Conservation (phyloP, 2,888 invertebrate genomes). For the Strigamia transsilvanica region DNA sequence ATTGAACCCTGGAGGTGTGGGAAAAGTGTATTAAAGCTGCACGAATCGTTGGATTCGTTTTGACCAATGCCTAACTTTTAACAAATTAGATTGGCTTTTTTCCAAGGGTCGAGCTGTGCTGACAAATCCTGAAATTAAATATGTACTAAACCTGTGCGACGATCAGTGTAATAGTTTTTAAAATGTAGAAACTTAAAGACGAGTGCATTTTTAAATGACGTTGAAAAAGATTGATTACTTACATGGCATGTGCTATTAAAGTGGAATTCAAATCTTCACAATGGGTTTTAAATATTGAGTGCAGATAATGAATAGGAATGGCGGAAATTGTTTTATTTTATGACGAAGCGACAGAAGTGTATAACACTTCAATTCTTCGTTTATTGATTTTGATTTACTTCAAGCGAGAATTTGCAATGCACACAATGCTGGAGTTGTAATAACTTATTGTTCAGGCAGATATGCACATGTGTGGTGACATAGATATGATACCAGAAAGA, state of each 20-base stretch:
- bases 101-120: background rate
- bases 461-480: background rate
- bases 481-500: background rate
- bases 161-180: background rate
- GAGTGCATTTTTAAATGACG: background rate
- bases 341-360: background rate
- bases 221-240: background rate
- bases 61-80: background rate
- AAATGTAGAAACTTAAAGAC: background rate
- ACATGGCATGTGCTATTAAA: background rate
- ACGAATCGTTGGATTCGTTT: constrained; percentile 2
- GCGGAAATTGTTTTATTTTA: background rate
- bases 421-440: background rate
- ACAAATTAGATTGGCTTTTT: constrained; percentile 9
- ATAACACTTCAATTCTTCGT: background rate
- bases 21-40: background rate
- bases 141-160: background rate
- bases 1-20: background rate
- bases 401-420: constrained; percentile 5
- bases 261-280: background rate
- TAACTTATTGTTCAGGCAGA: background rate
- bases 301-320: constrained; percentile 5
- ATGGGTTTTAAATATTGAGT: background rate
- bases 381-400: background rate
- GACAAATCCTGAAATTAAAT: background rate